These are phyloP conservation scores for Meiosimyza platycephala DNA, from an alignment of 2,888 invertebrate genomes.

Conservation along the genomic window DNA sequence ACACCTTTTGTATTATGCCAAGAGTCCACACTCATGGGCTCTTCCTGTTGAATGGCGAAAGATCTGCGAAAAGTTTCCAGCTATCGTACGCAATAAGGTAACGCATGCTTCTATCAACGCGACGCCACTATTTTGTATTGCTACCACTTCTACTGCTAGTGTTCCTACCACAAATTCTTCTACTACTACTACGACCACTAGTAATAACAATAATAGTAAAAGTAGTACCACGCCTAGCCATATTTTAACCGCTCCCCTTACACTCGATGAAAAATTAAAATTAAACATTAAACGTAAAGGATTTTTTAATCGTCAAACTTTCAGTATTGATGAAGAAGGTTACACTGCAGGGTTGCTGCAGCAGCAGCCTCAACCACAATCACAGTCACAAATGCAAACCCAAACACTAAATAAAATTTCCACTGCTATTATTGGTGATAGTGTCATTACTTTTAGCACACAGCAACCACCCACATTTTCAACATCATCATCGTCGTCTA, in stretches of 20 bases:
- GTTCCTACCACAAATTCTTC: conserved; percentile 17
- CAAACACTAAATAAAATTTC: neutral
- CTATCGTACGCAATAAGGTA: conserved; percentile 68
- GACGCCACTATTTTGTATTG: conserved; percentile 37
- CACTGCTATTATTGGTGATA: conserved; percentile 2
- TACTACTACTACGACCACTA: conserved; percentile 25
- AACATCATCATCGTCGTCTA: conserved; percentile 27
- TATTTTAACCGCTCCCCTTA: conserved; percentile 7
- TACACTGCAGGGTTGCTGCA: conserved; percentile 38
- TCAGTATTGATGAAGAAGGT: conserved; percentile 57
- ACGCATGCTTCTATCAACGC: conserved; percentile 51
- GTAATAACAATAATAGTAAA: conserved; percentile 39
- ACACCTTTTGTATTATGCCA: conserved; percentile 64
- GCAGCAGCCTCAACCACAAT: conserved; percentile 29
- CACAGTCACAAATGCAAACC: neutral
- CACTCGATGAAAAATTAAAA: conserved; percentile 41
- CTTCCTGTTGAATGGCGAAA: conserved; percentile 64
- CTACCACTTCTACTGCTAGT: conserved; percentile 22
- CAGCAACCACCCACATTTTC: conserved; percentile 9
- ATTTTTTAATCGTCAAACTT: conserved; percentile 58
- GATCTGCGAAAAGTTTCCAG: conserved; percentile 63
- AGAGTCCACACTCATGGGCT: conserved; percentile 66
- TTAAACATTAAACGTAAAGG: conserved; percentile 58
- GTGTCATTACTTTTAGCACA: neutral
- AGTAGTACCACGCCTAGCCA: conserved; percentile 37